Evolutionary conservation across 2,888 invertebrate species (phyloP).

Genomic region (Drosophila koepferae): DNA sequence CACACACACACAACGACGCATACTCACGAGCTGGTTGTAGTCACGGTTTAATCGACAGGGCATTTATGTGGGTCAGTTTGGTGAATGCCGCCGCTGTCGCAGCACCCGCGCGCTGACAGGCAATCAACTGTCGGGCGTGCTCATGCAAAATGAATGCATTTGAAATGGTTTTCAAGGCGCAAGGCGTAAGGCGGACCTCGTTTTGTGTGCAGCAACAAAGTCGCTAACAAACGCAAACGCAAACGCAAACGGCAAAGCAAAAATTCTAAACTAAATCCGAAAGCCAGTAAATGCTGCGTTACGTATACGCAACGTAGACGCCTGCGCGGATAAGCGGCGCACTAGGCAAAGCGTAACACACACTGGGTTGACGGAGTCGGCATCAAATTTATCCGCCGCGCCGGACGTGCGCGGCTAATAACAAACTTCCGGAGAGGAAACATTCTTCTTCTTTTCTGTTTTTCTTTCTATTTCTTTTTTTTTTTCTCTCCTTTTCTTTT

Average conservation of each 20-base stretch:
- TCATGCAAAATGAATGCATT: constrained; percentile 63
- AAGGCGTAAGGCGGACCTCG: constrained; percentile 22
- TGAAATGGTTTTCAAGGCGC: constrained; percentile 56
- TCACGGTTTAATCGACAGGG: constrained; percentile 53
- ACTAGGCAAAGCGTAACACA: constrained; percentile 7
- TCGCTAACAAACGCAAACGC: constrained; percentile 33
- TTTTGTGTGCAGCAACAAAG: constrained; percentile 35
- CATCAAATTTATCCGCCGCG: constrained; percentile 59
- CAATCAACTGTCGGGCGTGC: constrained; percentile 63
- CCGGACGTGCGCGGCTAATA: constrained; percentile 81
- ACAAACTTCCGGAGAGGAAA: constrained; percentile 82
- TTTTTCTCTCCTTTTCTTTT: constrained; percentile 33
- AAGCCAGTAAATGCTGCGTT: constrained; percentile 39
- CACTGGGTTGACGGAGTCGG: constrained; percentile 24
- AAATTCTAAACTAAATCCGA: constrained; percentile 22
- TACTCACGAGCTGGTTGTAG: constrained; percentile 46
- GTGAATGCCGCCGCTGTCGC: constrained; percentile 27
- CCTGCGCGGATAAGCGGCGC: constrained; percentile 78
- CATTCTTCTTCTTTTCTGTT: constrained; percentile 34
- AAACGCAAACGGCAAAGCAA: constrained; percentile 29
- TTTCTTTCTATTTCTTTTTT: constrained; percentile 8
- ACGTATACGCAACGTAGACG: constrained; percentile 67
- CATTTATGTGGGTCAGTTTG: constrained; percentile 72
- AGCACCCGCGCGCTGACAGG: constrained; percentile 53
- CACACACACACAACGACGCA: constrained; percentile 18